These are phyloP conservation scores for Pachyramphus minor DNA, from an alignment of 2,113 vertebrate genomes.

Conservation along the genomic window DNA sequence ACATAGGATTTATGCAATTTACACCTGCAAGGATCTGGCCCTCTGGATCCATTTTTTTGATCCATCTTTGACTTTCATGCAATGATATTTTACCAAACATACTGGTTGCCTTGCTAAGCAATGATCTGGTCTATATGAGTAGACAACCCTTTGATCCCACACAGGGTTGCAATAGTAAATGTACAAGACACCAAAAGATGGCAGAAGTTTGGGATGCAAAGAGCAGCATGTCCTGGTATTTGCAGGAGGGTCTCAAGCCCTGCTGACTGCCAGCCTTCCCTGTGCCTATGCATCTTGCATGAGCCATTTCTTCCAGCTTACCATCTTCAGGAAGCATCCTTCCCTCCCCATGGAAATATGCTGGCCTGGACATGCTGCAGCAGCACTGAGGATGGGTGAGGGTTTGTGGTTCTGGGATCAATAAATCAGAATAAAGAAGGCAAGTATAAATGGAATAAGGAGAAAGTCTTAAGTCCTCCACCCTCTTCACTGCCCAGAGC, in stretches of 20 bases:
- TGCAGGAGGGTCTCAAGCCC: background rate
- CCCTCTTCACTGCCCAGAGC: background rate
- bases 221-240: background rate
- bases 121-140: background rate
- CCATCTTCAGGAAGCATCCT: background rate
- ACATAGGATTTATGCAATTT: background rate
- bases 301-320: background rate
- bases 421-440: background rate
- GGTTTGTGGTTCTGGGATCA: background rate
- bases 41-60: background rate
- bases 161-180: background rate
- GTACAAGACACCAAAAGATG: rapidly evolving
- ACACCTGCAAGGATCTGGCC: background rate
- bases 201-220: background rate
- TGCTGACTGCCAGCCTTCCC: background rate
- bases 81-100: background rate
- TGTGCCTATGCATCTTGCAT: rapidly evolving
- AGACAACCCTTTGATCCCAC: background rate
- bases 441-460: background rate
- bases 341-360: rapidly evolving
- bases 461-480: background rate
- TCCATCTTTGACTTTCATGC: background rate
- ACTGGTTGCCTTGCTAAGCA: background rate
- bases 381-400: rapidly evolving
- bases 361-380: background rate